Evolutionary conservation across 2,113 vertebrate species (phyloP), one percentile per base, ranked within the genome.

Genomic region (Miniopterus natalensis): DNA sequence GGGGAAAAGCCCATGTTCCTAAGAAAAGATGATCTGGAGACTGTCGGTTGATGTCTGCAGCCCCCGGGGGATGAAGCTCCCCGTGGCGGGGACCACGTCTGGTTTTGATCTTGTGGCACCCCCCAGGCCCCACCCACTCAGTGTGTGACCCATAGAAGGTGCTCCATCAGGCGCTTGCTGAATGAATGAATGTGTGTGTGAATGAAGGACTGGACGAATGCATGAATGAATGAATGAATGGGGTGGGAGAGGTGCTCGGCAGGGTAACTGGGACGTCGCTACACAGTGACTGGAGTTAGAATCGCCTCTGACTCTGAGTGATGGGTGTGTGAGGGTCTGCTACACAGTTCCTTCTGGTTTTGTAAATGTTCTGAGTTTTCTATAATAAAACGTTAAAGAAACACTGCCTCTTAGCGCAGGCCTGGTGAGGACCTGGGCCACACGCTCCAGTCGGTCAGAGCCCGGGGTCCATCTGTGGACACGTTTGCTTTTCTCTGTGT

Each of bases 321-420:
- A 8, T 3, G 9, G 40, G 3, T 2, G 6, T 12, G 0, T 6
- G n/a, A 68, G 42, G 27, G 23, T 3, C 36, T 3, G 0, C 42
- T 2, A 17, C 2, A 4, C 49, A 5, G 0, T 40, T 42, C 49
- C 65, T 68, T 55, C n/a, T 66, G 1, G 49, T 47, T 53, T 1
- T n/a, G 5, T n/a, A 6, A 53, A 2, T 8, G 49, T 31, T n/a
- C 71, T 21, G 47, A 75, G 65, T 53, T 45, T 59, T 14, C 71
- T 27, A 1, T 11, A 25, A 42, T 36, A 25, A 65, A 42, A 25
- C 8, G 23, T 18, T 40, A 10, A 65, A 71, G 42, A 51, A 29
- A 59, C 80, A 8, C 47, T 2, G 7, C 40, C 77, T 47, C 31
- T 75, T 2, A 5, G 53, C 1, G 1, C 27, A 20, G 59, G 0